phyloP scores from a whole-genome alignment of 2,797 vertebrate genomes.

The Lerista edwardsae region DNA sequence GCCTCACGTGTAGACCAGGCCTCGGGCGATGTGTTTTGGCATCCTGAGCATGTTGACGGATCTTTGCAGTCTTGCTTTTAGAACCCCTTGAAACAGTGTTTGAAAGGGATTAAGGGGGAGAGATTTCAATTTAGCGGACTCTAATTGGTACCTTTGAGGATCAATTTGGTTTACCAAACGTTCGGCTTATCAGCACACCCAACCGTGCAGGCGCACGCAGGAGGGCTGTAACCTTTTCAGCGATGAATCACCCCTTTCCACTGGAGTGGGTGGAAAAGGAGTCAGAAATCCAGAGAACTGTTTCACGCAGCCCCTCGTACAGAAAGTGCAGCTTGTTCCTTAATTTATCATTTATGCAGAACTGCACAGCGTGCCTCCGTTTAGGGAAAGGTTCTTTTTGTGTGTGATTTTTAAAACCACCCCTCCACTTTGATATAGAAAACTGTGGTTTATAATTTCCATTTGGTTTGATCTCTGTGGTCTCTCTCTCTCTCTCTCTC shows the following conservation, averaged over 20 bases:
- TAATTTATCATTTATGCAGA: neutral
- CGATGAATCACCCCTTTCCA: neutral
- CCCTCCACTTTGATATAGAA: neutral
- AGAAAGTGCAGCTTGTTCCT: constrained; percentile 13
- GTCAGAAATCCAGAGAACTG: neutral
- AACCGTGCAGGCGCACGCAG: neutral
- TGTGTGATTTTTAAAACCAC: constrained; percentile 13
- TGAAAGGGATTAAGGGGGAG: neutral
- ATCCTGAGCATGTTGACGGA: neutral
- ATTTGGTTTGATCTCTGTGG: neutral
- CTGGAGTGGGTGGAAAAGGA: constrained; percentile 18
- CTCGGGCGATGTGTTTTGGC: neutral
- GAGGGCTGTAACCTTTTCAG: neutral
- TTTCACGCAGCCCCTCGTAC: neutral
- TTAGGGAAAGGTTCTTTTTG: constrained; percentile 3
- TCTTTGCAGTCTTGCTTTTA: neutral
- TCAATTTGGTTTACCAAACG: neutral
- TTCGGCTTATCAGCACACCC: neutral
- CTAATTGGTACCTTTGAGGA: neutral
- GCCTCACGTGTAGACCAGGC: neutral
- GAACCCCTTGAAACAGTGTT: neutral
- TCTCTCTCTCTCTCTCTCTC: no score
- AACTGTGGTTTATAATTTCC: constrained; percentile 4
- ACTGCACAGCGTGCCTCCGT: neutral
- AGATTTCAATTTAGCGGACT: neutral